Evolutionary conservation across 2,113 vertebrate genomes (phyloP), one percentile per base, ranked within the genome.

Genomic region (Myanophis thanlyinensis): DNA sequence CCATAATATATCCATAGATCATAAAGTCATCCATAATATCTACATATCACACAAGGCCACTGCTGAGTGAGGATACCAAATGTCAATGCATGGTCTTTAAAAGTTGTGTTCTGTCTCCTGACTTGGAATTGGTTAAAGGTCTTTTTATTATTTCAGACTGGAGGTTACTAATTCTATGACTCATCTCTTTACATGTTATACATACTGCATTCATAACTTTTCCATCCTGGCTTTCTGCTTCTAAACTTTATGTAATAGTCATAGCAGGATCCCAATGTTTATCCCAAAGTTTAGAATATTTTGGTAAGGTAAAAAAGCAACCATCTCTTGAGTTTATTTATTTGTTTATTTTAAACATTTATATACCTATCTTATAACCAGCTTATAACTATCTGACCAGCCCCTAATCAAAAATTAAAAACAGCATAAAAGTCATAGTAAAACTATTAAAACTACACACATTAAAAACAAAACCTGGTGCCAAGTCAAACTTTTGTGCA

Each of bases 1-100:
- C 62, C n/a, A 73, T 73, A 73, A 80, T 40, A 89, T 91, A 93
- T 91, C 91, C 95, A 92, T 90, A 73, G 85, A 47, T 92, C 87
- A 54, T 22, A 89, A 80, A 80, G 35, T 40, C 35, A 80, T 3
- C 67, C 35, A 54, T 11, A 93, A 90, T 27, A 93, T 91, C 90
- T 95, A 92, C 88, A 85, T 87, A 80, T 92, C 87, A 35, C n/a
- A 85, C 48, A 93, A 90, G 87, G 90, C 87, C 0, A 0, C 2
- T 46, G 1, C 7, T 86, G 47, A 89, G 86, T 59, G 44, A 93
- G 30, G 54, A 80, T 67, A 53, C 84, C 88, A 93, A 93, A 93
- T 92, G 80, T 80, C 91, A 92, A 85, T 40, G 20, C 40, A 18
- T 23, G 92, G 90, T 88, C 5, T 90, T 89, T 89, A 13, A 80